Base-by-base conservation (phyloP, 2,888 invertebrate species). In the Xanthostigma xanthostigma region DNA sequence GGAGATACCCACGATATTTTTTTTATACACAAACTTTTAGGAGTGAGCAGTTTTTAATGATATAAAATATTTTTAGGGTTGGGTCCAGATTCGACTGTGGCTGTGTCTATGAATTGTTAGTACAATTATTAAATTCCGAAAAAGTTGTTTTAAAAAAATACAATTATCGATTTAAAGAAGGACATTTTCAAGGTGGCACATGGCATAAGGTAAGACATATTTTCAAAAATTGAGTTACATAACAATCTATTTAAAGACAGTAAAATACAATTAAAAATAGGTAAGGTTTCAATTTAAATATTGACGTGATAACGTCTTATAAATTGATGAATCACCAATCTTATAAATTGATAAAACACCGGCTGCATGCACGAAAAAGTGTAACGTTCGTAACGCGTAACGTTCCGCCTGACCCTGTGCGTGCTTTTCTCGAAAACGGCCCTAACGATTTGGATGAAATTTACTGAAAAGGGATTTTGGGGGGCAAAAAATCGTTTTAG, bases 1-100 rank as follows among this genome's bases (percentile, higher is more conserved):
- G 3, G 27, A 27, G 6, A n/a, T n/a, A n/a, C n/a, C n/a, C n/a
- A n/a, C n/a, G n/a, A n/a, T n/a, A 27, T 6, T 27, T 27, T 3
- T 1, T 3, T 3, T 6, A 27, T 27, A 27, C 27, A 27, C 27
- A 27, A 27, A 6, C 27, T 27, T 27, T 27, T 3, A 27, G 6
- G 27, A 27, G 6, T 27, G 27, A 3, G 27, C 27, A 27, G 17
- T 27, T 27, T 27, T 27, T 3, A 10, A 8, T 35, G 10, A 27
- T 27, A 9, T 33, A n/a, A 27, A 46, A 38, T 40, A 13, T 45
- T 51, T 54, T 8, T 50, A 65, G 65, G 64, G 64, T 63, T 55
- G 64, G 68, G 36, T 67, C 65, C 9, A 60, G 74, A 48, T 65
- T 64, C 56, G 73, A 74, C 54, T 73, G 73, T 61, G 69, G 65